Base-by-base conservation (phyloP, 2,113 vertebrate genomes). In the Tragelaphus scriptus region DNA sequence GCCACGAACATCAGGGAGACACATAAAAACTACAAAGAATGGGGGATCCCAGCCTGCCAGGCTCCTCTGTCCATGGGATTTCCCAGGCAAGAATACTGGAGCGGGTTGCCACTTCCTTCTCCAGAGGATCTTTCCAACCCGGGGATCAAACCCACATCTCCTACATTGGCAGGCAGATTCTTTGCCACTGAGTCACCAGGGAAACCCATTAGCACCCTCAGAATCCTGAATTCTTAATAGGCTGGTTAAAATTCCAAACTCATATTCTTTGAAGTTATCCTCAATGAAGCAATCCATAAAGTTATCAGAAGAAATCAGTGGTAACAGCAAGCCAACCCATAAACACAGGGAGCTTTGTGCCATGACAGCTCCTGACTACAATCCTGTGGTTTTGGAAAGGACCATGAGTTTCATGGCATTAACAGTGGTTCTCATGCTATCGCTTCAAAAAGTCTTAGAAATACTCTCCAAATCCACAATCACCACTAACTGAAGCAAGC, bases 261-360 rank as follows among this genome's bases (percentile, higher is more conserved):
- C 99, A 99, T 99, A 98, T 99, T 99, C 98, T 99, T 99, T 0
- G 99, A 99, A 97, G 99, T 99, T 97, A 99, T 99, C 95, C 99
- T 99, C 98, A 97, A 99, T 0, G 99, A 99, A 93, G 98, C 98
- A 86, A 99, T 99, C 99, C 99, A 99, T 98, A 99, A 99, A 99
- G 99, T 99, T 96, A 98, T 99, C 99, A 98, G 99, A 97, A 99
- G 99, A 98, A 99, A 99, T 98, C 99, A 99, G 1, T 99, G 99
- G 99, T 99, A 99, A 99, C 99, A 99, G 99, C 96, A 99, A 98
- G 98, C 98, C 99, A 0, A 99, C 99, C 95, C 99, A 99, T 99
- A 99, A 99, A 98, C 99, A 99, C 99, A 99, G 99, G 44, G 99
- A 99, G 99, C 99, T 99, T 99, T 99, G 99, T 0, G 99, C 99